Percentiles rank a stretch among this genome's conserved stretches.
phyloP scores from a whole-genome alignment of 2,113 vertebrate species.

The Herpailurus yagouaroundi region DNA sequence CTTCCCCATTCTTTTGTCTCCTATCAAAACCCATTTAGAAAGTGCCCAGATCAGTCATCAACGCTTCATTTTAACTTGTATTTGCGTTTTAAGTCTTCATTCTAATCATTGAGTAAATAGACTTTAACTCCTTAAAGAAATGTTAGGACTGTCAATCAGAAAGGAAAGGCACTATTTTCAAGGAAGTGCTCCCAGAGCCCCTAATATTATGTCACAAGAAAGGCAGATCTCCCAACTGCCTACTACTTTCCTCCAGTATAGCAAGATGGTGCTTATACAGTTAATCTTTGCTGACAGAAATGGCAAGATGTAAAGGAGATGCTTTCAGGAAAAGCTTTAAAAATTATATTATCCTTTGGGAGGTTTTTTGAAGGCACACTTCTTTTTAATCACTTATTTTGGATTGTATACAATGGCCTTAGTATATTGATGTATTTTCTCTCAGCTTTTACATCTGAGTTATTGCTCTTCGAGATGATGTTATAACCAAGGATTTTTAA shows the following conservation, averaged over 20 bases:
- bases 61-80: background rate
- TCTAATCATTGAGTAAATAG: background rate
- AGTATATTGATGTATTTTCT: background rate
- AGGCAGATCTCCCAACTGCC: background rate
- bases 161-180: background rate
- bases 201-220: background rate
- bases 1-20: background rate
- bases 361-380: background rate
- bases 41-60: background rate
- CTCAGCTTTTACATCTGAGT: background rate
- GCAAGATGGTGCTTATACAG: background rate
- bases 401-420: background rate
- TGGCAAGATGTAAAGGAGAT: background rate
- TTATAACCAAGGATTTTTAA: background rate
- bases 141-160: background rate
- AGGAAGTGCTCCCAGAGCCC: background rate
- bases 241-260: background rate
- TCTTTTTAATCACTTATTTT: background rate
- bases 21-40: background rate
- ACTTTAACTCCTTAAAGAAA: background rate
- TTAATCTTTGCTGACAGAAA: background rate
- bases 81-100: constrained; percentile 9
- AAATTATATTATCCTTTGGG: background rate
- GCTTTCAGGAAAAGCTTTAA: background rate
- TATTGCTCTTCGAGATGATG: background rate